Evolutionary conservation across 92 coral and sea anemone species (phyloP).

Genomic region (Porites lobata): DNA sequence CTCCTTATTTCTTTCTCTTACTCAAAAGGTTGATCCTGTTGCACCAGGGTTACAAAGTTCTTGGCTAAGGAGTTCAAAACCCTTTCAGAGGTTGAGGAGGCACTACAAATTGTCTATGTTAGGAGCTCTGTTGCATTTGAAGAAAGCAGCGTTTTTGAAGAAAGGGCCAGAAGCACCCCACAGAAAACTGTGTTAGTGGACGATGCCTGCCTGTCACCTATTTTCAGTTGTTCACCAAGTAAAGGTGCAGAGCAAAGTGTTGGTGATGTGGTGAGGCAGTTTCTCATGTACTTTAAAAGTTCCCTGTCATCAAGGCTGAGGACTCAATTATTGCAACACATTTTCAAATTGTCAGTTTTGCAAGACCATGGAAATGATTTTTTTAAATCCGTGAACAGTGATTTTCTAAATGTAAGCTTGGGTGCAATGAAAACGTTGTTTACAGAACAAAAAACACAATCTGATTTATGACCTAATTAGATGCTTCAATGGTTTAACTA

Average conservation of each 20-base stretch:
- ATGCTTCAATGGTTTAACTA: not conserved
- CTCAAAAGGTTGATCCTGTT: constrained; percentile 63
- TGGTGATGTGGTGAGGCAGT: constrained; percentile 58
- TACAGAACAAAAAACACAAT: not conserved
- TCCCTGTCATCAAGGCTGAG: constrained; percentile 38
- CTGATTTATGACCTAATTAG: not conserved
- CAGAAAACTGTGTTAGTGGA: not conserved
- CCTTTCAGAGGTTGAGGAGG: constrained; percentile 67
- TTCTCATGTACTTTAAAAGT: constrained; percentile 10
- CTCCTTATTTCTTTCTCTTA: not conserved
- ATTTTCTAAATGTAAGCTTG: not conserved
- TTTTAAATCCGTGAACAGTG: not conserved
- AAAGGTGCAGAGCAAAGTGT: constrained; percentile 3
- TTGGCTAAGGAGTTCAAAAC: constrained; percentile 27
- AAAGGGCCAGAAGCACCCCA: not conserved
- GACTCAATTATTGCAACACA: not conserved
- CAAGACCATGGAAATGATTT: not conserved
- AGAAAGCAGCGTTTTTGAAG: not conserved
- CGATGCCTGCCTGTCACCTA: constrained; percentile 51
- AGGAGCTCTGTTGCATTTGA: not conserved
- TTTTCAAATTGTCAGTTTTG: constrained; percentile 15
- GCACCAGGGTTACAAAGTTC: constrained; percentile 64
- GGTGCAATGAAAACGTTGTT: constrained; percentile 6
- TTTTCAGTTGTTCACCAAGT: constrained; percentile 55
- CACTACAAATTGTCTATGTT: constrained; percentile 46